Conservation (phyloP, 2,797 vertebrate species). For the Lacerta agilis region DNA sequence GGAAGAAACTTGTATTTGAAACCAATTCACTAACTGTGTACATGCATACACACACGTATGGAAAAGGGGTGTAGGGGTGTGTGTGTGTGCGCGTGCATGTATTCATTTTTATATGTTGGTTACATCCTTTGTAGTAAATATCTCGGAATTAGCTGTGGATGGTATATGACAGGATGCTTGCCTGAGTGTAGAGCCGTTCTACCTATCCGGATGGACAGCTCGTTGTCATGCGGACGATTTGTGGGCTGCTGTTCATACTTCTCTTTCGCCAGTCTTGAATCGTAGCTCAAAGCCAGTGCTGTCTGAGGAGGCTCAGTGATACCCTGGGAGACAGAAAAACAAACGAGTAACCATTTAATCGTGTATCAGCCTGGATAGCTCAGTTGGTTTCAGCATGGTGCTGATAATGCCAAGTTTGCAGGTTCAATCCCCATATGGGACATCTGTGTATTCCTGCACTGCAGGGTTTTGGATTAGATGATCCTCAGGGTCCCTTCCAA, state of each 20-base stretch:
- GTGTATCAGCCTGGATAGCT: no score
- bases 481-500: no score
- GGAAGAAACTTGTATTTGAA: not conserved
- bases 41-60: not conserved
- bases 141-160: conserved; percentile 9
- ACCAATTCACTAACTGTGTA: not conserved
- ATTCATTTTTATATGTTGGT: conserved; percentile 22
- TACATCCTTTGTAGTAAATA: conserved; percentile 26
- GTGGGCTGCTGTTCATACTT: conserved; percentile 74
- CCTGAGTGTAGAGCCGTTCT: conserved; percentile 89
- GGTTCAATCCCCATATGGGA: no score
- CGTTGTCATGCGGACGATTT: conserved; percentile 61
- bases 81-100: not conserved
- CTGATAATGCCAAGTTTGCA: no score
- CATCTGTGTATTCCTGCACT: no score
- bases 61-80: not conserved
- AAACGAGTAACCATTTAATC: not conserved
- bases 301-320: conserved; percentile 81
- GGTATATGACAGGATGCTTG: conserved; percentile 92
- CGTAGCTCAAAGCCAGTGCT: conserved; percentile 77
- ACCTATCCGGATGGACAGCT: conserved; percentile 95
- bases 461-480: no score
- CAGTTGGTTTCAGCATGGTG: no score
- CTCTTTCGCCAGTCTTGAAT: conserved; percentile 79
- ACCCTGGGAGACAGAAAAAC: conserved; percentile 80